These are phyloP conservation scores for Ectropis grisescens DNA, from an alignment of 1,140 invertebrate species.

Conservation along the genomic window DNA sequence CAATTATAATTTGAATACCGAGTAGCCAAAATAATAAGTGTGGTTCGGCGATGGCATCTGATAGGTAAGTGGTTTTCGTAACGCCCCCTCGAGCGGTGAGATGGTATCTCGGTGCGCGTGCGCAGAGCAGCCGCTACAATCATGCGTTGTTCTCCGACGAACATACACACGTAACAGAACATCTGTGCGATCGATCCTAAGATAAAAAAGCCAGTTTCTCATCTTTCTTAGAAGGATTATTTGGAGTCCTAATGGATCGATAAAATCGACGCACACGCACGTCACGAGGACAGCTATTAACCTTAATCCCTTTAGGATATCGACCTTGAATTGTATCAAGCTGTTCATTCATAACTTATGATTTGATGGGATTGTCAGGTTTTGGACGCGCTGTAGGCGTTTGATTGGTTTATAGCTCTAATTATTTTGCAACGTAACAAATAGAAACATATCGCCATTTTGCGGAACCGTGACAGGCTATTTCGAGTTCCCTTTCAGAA, in stretches of 20 bases:
- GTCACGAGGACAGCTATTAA: constrained; percentile 44
- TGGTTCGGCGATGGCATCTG: constrained; percentile 43
- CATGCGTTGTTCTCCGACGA: constrained; percentile 16
- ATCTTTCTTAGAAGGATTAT: constrained; percentile 21
- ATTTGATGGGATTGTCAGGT: too few relatives aligned
- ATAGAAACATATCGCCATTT: not conserved
- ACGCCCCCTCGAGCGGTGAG: constrained; percentile 44
- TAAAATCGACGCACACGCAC: constrained; percentile 21
- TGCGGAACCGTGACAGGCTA: not conserved
- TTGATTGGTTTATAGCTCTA: too few relatives aligned
- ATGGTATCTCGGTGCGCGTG: constrained; percentile 50
- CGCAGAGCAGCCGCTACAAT: constrained; percentile 17
- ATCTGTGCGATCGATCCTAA: constrained; percentile 24
- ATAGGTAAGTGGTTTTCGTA: constrained; percentile 61
- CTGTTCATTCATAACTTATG: not conserved
- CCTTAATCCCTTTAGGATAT: constrained; percentile 51
- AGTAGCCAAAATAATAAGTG: constrained; percentile 56
- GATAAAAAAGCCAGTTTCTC: constrained; percentile 20
- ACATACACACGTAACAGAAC: constrained; percentile 16
- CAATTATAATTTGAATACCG: constrained; percentile 26
- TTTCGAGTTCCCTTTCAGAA: constrained; percentile 1
- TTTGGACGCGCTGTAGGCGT: too few relatives aligned
- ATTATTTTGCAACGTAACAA: not conserved
- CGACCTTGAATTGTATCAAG: constrained; percentile 20
- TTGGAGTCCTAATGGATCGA: constrained; percentile 42